Base-by-base conservation (phyloP, 2,888 invertebrate species). In the Athetis lepigone region DNA sequence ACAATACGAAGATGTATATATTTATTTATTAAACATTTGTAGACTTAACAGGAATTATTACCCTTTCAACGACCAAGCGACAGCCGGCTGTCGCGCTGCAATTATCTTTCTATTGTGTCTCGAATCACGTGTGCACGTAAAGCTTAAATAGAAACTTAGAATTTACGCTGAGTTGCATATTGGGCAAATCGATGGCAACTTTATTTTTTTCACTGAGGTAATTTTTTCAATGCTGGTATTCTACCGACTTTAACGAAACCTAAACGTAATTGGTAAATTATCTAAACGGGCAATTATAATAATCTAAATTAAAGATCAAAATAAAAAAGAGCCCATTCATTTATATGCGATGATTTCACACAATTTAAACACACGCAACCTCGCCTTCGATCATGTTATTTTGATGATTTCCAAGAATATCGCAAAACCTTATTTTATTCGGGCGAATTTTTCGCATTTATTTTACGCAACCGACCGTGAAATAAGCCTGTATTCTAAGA, bases 391-490 rank as follows among this genome's bases (percentile, higher is more conserved):
- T 45, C 43, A 62, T 56, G 58, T 68, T n/a, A n/a, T n/a, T n/a
- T 69, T 70, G 52, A 75, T 66, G 45, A 47, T 69, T 79, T 80
- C 80, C n/a, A 8, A 58, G 80, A 79, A 80, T 42, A 56, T 39
- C 25, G 39, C 33, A 76, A 69, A 62, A 33, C n/a, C 33, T 21
- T 55, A 54, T 42, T 42, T 49, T 43, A 51, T 54, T 54, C 42
- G 16, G 29, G 43, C 37, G 39, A 55, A 46, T 58, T 58, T 75
- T 76, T 75, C 67, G 68, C 81, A 62, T 72, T 84, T 85, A 87
- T 73, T 79, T 70, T 75, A 81, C 64, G 79, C 84, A 92, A 91
- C 90, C 88, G 87, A 88, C 87, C 91, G 86, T 92, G 90, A 92
- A 92, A 92, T 92, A 88, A 86, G 82, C 37, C 29, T 6, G 49